Evolutionary conservation across 1,140 invertebrate genomes (phyloP).

Genomic region (Drosophila baimaii): DNA sequence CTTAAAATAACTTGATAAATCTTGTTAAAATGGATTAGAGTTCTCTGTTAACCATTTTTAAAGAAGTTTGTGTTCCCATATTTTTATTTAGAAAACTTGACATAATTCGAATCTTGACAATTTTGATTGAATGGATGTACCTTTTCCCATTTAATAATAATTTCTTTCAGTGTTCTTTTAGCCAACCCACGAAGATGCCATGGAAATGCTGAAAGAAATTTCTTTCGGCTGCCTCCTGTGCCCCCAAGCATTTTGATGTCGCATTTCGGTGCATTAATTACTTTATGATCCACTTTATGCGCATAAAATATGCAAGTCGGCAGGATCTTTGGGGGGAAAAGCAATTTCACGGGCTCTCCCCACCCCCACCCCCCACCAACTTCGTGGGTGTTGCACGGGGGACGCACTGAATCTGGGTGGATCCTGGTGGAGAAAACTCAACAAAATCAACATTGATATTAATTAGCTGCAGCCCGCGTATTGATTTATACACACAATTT

Average conservation of each 20-base stretch:
- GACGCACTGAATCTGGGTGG: not conserved
- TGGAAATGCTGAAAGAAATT: constrained; percentile 53
- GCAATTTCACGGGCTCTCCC: constrained; percentile 37
- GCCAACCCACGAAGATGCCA: constrained; percentile 68
- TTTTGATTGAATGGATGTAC: no score
- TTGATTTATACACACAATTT: constrained; percentile 70
- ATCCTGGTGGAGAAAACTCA: constrained; percentile 14
- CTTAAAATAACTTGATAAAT: no score
- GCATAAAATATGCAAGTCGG: constrained; percentile 70
- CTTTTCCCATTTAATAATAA: not conserved
- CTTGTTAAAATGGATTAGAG: no score
- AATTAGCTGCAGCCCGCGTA: constrained; percentile 52
- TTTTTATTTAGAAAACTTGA: no score
- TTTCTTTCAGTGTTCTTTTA: constrained; percentile 7
- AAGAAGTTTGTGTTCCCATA: not conserved
- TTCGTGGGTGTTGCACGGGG: constrained; percentile 71
- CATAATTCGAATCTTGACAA: no score
- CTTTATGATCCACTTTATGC: constrained; percentile 82
- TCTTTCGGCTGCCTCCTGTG: constrained; percentile 35
- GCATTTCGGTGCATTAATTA: constrained; percentile 84
- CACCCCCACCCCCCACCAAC: not conserved
- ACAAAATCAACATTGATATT: constrained; percentile 69
- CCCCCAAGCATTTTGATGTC: constrained; percentile 76
- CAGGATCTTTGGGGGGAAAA: constrained; percentile 54
- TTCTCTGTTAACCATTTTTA: not conserved